These are phyloP conservation scores for Agrypnus murinus DNA, from an alignment of 2,888 invertebrate genomes.

Conservation along the genomic window DNA sequence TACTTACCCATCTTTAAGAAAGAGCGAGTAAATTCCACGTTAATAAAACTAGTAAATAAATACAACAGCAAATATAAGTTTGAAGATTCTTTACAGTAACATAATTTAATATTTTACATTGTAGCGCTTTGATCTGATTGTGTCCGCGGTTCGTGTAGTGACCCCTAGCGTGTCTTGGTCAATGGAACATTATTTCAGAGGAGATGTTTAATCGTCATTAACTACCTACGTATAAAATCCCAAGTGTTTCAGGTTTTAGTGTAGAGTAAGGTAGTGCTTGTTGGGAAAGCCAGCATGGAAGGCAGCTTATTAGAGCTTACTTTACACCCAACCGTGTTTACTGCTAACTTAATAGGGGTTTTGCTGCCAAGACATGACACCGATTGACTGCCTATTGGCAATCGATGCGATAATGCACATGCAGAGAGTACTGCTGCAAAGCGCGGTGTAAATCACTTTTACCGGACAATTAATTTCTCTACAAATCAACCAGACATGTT, in stretches of 20 bases:
- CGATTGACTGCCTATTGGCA: constrained; percentile 55
- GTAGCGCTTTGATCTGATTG: constrained; percentile 3
- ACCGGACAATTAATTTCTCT: constrained; percentile 46
- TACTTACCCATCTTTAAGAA: constrained; percentile 8
- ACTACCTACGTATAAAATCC: constrained; percentile 35
- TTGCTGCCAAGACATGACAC: constrained; percentile 53
- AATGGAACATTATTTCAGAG: constrained; percentile 39
- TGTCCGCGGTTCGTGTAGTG: constrained; percentile 25
- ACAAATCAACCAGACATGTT: constrained; percentile 43
- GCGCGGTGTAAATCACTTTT: constrained; percentile 46
- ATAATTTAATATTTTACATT: background rate
- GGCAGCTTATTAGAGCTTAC: constrained; percentile 56
- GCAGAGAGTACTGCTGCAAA: constrained; percentile 28
- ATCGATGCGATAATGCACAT: constrained; percentile 50
- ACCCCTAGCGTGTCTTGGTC: constrained; percentile 42
- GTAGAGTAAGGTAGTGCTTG: constrained; percentile 36
- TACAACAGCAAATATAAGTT: no score
- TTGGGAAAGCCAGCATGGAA: constrained; percentile 52
- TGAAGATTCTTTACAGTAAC: no score
- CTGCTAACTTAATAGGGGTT: constrained; percentile 56
- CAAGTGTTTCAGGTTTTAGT: constrained; percentile 30
- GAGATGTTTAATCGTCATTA: constrained; percentile 48
- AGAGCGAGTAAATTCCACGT: background rate
- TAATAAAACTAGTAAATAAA: no score
- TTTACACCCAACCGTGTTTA: constrained; percentile 54